Percentiles rank a stretch among this genome's conserved stretches.
Evolutionary conservation across 2,113 vertebrate genomes (phyloP).

Genomic region (Aegotheles bennettii): DNA sequence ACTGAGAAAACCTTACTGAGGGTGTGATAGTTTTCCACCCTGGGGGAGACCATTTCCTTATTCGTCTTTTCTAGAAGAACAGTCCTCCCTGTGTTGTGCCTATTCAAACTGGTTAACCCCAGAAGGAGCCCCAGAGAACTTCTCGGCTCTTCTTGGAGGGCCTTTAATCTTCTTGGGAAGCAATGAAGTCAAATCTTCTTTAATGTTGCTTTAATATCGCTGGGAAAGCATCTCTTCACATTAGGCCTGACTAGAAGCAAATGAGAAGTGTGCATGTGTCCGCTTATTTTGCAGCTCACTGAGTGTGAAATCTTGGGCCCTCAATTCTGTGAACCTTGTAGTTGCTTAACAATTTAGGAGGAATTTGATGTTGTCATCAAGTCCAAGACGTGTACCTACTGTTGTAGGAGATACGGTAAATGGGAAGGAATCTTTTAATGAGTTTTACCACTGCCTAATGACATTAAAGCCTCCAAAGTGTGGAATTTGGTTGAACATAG

Average conservation of each 20-base stretch:
- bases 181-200: slow-evolving; percentile 58
- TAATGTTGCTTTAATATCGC: slow-evolving; percentile 51
- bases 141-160: slow-evolving; percentile 25
- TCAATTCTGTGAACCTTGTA: slow-evolving; percentile 45
- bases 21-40: not conserved
- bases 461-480: not conserved
- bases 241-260: slow-evolving; percentile 41
- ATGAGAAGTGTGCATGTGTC: slow-evolving; percentile 30
- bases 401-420: slow-evolving; percentile 23
- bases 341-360: slow-evolving; percentile 49
- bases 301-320: slow-evolving; percentile 49
- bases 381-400: not conserved
- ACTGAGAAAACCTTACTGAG: not conserved
- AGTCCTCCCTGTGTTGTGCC: not conserved
- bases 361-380: slow-evolving; percentile 62
- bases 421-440: not conserved
- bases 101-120: not conserved
- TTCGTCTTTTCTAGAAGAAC: not conserved
- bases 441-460: not conserved
- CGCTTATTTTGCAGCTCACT: slow-evolving; percentile 42
- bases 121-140: slow-evolving; percentile 3
- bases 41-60: not conserved
- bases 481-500: not conserved
- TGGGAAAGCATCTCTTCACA: slow-evolving; percentile 39
- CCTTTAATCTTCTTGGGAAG: slow-evolving; percentile 64